A percentile compares a stretch with the other conserved stretches of the same genome.
Evolutionary conservation across 2,797 vertebrate species (phyloP).

Genomic region (Triplophysa bombifrons): DNA sequence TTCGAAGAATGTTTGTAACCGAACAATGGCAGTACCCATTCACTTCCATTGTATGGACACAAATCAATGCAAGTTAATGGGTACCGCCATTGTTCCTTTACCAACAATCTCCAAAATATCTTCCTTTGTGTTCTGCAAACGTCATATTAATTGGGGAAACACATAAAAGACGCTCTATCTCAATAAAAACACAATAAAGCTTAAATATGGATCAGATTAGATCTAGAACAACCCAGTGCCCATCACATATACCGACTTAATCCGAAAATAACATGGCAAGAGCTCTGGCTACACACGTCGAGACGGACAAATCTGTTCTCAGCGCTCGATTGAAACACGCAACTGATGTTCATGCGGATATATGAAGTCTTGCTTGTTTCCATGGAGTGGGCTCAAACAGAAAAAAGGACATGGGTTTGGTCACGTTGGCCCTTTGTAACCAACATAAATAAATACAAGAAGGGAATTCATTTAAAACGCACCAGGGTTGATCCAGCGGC

Average conservation of each 20-base stretch:
- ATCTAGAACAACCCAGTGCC: constrained; percentile 57
- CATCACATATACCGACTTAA: constrained; percentile 57
- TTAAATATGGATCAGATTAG: constrained; percentile 62
- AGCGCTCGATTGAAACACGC: constrained; percentile 53
- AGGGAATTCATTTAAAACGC: constrained; percentile 68
- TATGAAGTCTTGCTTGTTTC: constrained; percentile 49
- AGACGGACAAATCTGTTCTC: constrained; percentile 57
- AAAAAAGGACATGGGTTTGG: constrained; percentile 62
- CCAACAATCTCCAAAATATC: too few relatives aligned
- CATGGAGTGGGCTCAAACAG: constrained; percentile 54
- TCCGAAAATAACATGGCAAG: constrained; percentile 64
- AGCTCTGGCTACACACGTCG: constrained; percentile 44
- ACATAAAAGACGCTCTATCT: constrained; percentile 7
- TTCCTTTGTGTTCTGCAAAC: too few relatives aligned
- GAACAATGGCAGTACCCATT: too few relatives aligned
- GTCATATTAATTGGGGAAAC: too few relatives aligned
- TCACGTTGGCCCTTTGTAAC: constrained; percentile 63
- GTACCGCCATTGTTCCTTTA: too few relatives aligned
- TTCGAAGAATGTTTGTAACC: too few relatives aligned
- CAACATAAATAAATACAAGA: constrained; percentile 73
- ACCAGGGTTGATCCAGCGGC: constrained; percentile 56
- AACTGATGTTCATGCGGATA: constrained; percentile 44
- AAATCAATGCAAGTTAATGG: too few relatives aligned
- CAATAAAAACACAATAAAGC: constrained; percentile 45
- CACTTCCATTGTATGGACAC: too few relatives aligned